These are phyloP conservation scores for Teleogryllus occipitalis DNA, from an alignment of 1,140 invertebrate genomes.

Conservation along the genomic window DNA sequence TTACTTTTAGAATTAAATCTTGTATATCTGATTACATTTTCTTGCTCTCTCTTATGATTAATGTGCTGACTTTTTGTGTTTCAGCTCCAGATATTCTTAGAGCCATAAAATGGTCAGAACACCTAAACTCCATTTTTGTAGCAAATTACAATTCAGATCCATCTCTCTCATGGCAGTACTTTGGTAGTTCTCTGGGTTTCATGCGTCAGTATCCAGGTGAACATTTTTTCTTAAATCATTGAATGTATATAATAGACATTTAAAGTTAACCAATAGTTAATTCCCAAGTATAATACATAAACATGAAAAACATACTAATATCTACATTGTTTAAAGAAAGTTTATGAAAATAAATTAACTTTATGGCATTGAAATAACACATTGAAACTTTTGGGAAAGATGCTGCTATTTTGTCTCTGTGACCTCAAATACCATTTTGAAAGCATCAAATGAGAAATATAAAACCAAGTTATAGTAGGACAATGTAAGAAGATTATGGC, in stretches of 20 bases:
- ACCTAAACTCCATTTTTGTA: conserved; percentile 77
- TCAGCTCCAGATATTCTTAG: conserved; percentile 43
- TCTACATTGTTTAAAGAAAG: not conserved
- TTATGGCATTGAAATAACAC: conserved; percentile 21
- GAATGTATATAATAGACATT: not conserved
- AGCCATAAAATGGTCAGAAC: conserved; percentile 66
- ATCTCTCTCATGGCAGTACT: conserved; percentile 92
- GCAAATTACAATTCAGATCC: conserved; percentile 82
- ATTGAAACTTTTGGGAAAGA: not conserved
- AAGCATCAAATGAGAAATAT: too few relatives aligned
- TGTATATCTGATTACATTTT: too few relatives aligned
- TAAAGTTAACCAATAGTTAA: too few relatives aligned
- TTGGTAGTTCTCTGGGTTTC: conserved; percentile 90
- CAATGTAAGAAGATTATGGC: too few relatives aligned
- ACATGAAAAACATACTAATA: not conserved
- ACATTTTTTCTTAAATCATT: conserved; percentile 33
- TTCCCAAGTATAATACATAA: not conserved
- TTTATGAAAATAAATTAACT: not conserved
- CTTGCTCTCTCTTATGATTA: too few relatives aligned
- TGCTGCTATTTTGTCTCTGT: too few relatives aligned
- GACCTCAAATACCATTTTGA: too few relatives aligned
- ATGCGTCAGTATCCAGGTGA: conserved; percentile 82
- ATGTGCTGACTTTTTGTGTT: conserved; percentile 11
- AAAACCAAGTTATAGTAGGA: too few relatives aligned
- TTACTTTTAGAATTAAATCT: too few relatives aligned